Evolutionary conservation across 2,113 vertebrate genomes (phyloP), one percentile per base, ranked within the genome.

Genomic region (Nerophis lumbriciformis): DNA sequence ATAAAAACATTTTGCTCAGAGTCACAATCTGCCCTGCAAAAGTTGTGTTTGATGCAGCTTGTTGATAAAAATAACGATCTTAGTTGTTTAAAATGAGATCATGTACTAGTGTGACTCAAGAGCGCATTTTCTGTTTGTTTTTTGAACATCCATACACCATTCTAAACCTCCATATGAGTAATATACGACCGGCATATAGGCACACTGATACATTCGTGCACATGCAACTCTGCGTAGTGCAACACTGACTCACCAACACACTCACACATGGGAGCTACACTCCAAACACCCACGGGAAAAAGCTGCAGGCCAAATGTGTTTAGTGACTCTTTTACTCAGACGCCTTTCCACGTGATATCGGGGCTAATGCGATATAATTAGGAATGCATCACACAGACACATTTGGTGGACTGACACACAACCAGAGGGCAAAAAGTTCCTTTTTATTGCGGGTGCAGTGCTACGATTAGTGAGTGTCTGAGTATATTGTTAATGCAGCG

Each of bases 361-460:
- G 65, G 72, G 84, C 63, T 85, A 85, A 88, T 82, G 73, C 19
- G 60, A 65, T 69, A 78, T 82, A 82, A 86, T 83, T 83, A 85
- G 76, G 61, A 71, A 60, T 37, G 39, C 61, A 48, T 66, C 38
- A 68, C 62, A 48, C 79, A 70, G 71, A 74, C 83, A 71, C 65
- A 14, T 78, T 82, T 53, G 19, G 51, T 68, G 50, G 54, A 48
- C 67, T 81, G 84, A 79, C 80, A 75, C 79, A 83, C 68, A 83
- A 68, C 83, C 58, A 28, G 55, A 65, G 80, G 84, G 68, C 63
- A 77, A 70, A 79, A 65, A 48, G 62, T 59, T 28, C 28, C 37
- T 52, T 64, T 52, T 64, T 56, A 58, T 62, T 62, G 57, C 0
- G 13, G 70, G 49, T 1, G 61, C 70, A 53, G 36, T 47, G 21